A percentile compares a stretch with the other conserved stretches of the same genome.
Conservation (phyloP, 2,797 vertebrate genomes). For the Notolepis coatsorum region DNA sequence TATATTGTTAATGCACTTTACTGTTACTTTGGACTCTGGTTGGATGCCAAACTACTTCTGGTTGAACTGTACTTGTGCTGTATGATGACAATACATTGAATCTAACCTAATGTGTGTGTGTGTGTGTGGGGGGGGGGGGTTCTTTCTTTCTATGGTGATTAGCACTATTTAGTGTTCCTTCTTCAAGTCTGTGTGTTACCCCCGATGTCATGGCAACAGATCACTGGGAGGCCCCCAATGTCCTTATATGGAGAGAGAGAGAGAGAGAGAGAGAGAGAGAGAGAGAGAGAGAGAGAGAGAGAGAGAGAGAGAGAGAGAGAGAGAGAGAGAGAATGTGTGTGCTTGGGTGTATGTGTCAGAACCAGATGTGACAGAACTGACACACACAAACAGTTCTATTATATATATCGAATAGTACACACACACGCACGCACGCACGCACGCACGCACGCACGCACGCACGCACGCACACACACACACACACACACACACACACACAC, state of each 20-base stretch:
- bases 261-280: conserved; percentile 15
- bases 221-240: conserved; percentile 54
- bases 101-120: no score
- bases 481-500: neutral
- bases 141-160: no score
- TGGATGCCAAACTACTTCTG: no score
- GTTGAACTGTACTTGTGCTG: no score
- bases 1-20: no score
- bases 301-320: neutral
- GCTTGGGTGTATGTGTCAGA: conserved; percentile 29
- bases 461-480: neutral
- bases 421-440: neutral
- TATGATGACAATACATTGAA: no score
- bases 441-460: neutral
- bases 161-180: no score
- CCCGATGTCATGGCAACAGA: conserved; percentile 70
- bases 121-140: no score
- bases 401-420: no score
- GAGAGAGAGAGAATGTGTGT: neutral
- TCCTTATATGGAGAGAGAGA: conserved; percentile 77
- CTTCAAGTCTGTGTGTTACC: conserved; percentile 75
- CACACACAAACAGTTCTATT: neutral
- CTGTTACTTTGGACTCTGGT: no score
- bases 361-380: no score
- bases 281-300: conserved; percentile 45